phyloP scores from a whole-genome alignment of 2,888 invertebrate species.

The Lycophotia porphyrea region DNA sequence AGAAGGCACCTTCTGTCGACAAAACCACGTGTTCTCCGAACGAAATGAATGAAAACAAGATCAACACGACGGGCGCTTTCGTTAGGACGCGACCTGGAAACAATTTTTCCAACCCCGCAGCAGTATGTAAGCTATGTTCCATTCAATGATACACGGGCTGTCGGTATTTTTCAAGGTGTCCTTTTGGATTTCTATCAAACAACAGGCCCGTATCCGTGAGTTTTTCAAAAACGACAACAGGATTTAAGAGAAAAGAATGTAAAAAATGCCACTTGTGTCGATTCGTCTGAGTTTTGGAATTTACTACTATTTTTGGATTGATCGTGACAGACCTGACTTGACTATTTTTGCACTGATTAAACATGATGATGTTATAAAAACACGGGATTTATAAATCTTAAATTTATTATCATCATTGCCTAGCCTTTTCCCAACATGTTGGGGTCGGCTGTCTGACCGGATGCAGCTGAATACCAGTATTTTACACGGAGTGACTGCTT shows the following conservation, averaged over 20 bases:
- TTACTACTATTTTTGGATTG: not conserved
- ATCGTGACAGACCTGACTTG: not conserved
- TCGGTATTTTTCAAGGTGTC: not conserved
- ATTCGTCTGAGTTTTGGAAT: not conserved
- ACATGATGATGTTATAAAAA: not conserved
- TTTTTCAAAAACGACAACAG: not conserved
- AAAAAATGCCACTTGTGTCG: not conserved
- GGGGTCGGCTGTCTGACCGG: too few relatives aligned
- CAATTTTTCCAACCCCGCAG: not conserved
- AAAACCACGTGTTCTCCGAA: not conserved
- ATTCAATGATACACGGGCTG: not conserved
- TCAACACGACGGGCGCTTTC: not conserved
- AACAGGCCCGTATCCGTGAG: not conserved
- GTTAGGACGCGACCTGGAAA: not conserved
- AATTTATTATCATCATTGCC: too few relatives aligned
- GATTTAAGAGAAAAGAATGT: not conserved
- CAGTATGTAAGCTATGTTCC: not conserved
- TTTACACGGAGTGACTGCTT: too few relatives aligned
- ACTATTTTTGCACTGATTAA: not conserved
- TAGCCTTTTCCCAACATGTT: too few relatives aligned
- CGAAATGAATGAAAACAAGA: not conserved
- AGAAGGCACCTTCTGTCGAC: not conserved
- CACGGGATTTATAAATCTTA: not conserved
- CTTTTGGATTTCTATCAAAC: constrained; percentile 9
- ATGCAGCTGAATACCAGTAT: too few relatives aligned